Evolutionary conservation across 2,797 vertebrate species (phyloP).

Genomic region (Astyanax mexicanus): DNA sequence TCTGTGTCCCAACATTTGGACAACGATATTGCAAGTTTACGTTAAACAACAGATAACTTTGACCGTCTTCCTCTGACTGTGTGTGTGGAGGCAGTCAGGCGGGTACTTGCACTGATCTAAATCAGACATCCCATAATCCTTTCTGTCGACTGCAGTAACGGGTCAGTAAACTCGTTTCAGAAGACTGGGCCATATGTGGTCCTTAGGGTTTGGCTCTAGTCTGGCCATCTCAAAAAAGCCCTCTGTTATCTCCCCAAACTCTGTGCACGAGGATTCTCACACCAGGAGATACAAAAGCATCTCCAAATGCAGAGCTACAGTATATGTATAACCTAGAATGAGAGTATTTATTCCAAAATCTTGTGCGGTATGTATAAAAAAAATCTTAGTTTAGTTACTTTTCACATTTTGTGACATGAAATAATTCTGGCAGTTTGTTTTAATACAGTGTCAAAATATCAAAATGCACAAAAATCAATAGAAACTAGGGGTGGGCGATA

Average conservation of each 20-base stretch:
- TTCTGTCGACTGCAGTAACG: background rate
- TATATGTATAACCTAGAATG: no score
- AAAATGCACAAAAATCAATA: no score
- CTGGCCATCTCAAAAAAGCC: background rate
- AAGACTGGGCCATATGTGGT: conserved; percentile 16
- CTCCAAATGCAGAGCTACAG: background rate
- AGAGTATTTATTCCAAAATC: no score
- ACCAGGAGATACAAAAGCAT: background rate
- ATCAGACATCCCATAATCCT: conserved; percentile 13
- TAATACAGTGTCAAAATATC: no score
- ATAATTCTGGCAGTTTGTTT: no score
- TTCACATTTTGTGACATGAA: no score
- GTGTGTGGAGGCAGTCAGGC: background rate
- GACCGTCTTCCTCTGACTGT: background rate
- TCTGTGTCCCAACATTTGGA: no score
- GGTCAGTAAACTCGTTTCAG: background rate
- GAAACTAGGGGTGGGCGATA: no score
- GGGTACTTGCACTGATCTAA: conserved; percentile 4
- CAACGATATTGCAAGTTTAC: background rate
- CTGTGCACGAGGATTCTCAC: background rate
- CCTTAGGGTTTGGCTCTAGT: background rate
- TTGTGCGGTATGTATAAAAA: no score
- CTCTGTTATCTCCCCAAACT: background rate
- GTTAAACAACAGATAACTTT: background rate
- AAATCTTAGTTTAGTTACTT: no score